A percentile compares a stretch with the other conserved stretches of the same genome.
Conservation (phyloP, 2,888 invertebrate species). For the Hermaeophaga mercurialis region DNA sequence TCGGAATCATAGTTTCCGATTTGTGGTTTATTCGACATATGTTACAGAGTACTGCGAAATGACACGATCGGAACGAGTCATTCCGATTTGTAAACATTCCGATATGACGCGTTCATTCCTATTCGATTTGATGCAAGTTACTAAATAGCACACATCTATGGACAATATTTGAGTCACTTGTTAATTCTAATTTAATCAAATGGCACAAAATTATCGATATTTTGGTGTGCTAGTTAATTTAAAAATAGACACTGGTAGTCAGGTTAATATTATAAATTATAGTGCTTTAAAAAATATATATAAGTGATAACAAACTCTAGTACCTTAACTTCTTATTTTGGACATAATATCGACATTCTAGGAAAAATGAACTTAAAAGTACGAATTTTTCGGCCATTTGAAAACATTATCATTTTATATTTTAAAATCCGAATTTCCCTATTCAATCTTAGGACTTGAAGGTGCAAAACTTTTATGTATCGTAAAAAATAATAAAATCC, state of each 20-base stretch:
- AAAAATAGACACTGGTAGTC: slow-evolving; percentile 24
- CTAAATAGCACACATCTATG: too few relatives aligned
- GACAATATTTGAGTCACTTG: too few relatives aligned
- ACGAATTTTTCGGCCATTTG: background rate
- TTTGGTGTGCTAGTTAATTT: too few relatives aligned
- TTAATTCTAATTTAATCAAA: too few relatives aligned
- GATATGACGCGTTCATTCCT: too few relatives aligned
- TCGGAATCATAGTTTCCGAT: too few relatives aligned
- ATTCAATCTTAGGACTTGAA: background rate
- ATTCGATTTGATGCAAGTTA: too few relatives aligned
- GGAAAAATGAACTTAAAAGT: background rate
- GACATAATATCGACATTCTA: slow-evolving; percentile 10
- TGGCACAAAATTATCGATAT: too few relatives aligned
- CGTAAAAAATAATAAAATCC: background rate
- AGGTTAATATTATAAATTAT: slow-evolving; percentile 18
- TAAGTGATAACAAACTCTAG: slow-evolving; percentile 2
- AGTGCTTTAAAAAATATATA: slow-evolving; percentile 1
- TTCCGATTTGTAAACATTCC: too few relatives aligned
- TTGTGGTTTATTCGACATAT: too few relatives aligned
- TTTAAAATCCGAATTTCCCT: background rate
- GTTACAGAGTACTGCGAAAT: too few relatives aligned
- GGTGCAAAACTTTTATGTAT: background rate
- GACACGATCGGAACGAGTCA: too few relatives aligned
- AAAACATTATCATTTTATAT: background rate
- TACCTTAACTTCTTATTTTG: slow-evolving; percentile 16